These are phyloP conservation scores for Lypha dubia DNA, from an alignment of 2,888 invertebrate genomes.

Conservation along the genomic window DNA sequence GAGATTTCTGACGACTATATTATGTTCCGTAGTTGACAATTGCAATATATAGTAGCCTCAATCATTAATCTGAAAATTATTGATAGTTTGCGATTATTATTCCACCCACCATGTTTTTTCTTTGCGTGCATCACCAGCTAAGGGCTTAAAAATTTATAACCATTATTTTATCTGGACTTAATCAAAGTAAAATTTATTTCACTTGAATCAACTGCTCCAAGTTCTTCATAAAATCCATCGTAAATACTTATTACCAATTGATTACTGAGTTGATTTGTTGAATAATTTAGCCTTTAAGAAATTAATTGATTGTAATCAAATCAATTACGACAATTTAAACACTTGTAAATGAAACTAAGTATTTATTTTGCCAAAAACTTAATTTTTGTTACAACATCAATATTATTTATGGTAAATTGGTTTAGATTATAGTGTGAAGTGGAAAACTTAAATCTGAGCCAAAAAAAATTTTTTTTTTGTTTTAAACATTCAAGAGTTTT, in stretches of 20 bases:
- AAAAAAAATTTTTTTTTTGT: slow-evolving; percentile 38
- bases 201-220: too few relatives aligned
- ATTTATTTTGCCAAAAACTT: slow-evolving; percentile 17
- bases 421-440: slow-evolving; percentile 63
- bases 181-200: too few relatives aligned
- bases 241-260: background rate
- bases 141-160: too few relatives aligned
- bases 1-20: too few relatives aligned
- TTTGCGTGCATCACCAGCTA: too few relatives aligned
- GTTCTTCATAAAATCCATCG: too few relatives aligned
- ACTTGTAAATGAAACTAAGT: slow-evolving; percentile 21
- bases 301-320: slow-evolving; percentile 37
- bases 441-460: slow-evolving; percentile 48
- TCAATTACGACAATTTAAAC: slow-evolving; percentile 35
- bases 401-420: slow-evolving; percentile 55
- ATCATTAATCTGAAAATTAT: too few relatives aligned
- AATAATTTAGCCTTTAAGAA: slow-evolving; percentile 5
- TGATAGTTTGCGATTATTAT: too few relatives aligned
- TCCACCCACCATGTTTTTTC: too few relatives aligned
- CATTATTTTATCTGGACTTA: too few relatives aligned
- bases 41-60: too few relatives aligned
- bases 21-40: too few relatives aligned
- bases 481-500: slow-evolving; percentile 2
- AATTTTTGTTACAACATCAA: background rate
- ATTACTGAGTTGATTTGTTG: background rate